Evolutionary conservation across 2,888 invertebrate species (phyloP).

Genomic region (Stramonita haemastoma): DNA sequence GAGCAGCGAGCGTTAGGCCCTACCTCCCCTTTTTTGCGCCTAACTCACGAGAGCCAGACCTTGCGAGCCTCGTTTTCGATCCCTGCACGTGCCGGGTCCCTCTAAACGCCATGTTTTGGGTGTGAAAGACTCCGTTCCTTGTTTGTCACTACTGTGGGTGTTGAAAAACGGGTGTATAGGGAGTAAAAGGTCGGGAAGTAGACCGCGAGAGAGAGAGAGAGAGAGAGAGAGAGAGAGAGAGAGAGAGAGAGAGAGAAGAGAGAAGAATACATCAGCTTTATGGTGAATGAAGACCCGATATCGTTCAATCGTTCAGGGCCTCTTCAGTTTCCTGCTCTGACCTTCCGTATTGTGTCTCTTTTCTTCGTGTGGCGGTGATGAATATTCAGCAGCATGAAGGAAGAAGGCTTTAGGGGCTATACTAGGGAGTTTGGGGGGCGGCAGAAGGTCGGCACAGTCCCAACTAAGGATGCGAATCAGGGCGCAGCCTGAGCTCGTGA

Average conservation of each 20-base stretch:
- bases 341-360: background rate
- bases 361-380: background rate
- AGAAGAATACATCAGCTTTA: conserved; percentile 35
- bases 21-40: conserved; percentile 28
- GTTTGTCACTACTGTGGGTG: conserved; percentile 27
- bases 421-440: background rate
- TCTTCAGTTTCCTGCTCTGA: background rate
- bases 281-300: conserved; percentile 37
- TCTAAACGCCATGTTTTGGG: conserved; percentile 25
- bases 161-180: conserved; percentile 4
- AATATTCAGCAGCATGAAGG: conserved; percentile 38
- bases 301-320: background rate
- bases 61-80: conserved; percentile 35
- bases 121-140: conserved; percentile 34
- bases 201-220: background rate
- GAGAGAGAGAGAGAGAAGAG: background rate
- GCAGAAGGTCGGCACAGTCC: conserved; percentile 24
- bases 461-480: background rate
- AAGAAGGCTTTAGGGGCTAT: conserved; percentile 9
- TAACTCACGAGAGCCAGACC: conserved; percentile 41
- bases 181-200: background rate
- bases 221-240: background rate
- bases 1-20: conserved; percentile 18
- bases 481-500: background rate
- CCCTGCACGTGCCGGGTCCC: conserved; percentile 37